A percentile compares a stretch with the other conserved stretches of the same genome.
Conservation (phyloP, 1,140 invertebrate species). For the Zaprionus davidi region DNA sequence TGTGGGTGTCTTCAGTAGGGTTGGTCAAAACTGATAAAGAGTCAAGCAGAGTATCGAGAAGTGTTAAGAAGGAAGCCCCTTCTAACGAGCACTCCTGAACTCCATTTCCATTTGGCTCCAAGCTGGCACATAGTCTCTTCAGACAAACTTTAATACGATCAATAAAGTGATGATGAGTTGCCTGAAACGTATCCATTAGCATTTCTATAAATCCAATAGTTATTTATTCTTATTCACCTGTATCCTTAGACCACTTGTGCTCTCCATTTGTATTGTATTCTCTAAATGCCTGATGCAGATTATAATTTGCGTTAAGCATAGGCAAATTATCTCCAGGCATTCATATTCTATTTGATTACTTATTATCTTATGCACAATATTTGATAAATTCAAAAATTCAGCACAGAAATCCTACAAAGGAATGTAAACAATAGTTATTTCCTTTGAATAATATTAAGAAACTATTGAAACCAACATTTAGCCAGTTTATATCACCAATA, state of each 20-base stretch:
- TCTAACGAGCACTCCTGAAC: conserved; percentile 21
- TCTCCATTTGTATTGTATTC: conserved; percentile 59
- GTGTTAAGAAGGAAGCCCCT: conserved; percentile 53
- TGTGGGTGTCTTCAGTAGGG: conserved; percentile 34
- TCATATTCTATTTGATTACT: conserved; percentile 32
- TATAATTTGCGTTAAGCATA: conserved; percentile 75
- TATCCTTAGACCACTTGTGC: conserved; percentile 33
- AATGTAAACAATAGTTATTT: conserved; percentile 15
- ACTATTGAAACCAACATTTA: conserved; percentile 48
- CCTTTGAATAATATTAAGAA: neutral
- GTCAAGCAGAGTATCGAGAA: conserved; percentile 65
- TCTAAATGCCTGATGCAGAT: conserved; percentile 73
- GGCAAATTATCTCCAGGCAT: conserved; percentile 58
- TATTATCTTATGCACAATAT: conserved; percentile 54
- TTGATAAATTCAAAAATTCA: conserved; percentile 61
- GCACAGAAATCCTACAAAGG: conserved; percentile 69
- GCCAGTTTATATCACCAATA: conserved; percentile 44
- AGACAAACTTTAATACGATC: conserved; percentile 75
- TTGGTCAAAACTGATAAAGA: conserved; percentile 48
- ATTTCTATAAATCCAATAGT: neutral
- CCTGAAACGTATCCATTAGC: conserved; percentile 34
- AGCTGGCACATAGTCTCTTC: conserved; percentile 39
- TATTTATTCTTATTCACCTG: conserved; percentile 23
- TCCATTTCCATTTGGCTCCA: neutral
- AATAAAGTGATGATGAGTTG: conserved; percentile 66